Conservation (phyloP, 1,140 invertebrate genomes). For the Eciton burchellii region DNA sequence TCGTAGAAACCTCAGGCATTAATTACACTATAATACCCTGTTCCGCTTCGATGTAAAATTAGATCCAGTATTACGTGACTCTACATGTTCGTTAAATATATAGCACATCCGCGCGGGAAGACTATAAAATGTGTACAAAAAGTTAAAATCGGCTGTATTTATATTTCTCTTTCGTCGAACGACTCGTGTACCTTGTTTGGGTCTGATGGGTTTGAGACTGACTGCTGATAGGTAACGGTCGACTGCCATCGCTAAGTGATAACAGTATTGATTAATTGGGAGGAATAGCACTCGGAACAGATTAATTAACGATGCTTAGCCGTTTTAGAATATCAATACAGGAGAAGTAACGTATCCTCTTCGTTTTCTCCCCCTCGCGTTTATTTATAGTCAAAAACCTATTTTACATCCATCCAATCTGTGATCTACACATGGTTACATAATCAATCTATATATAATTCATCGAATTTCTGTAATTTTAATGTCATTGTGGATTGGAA, state of each 20-base stretch:
- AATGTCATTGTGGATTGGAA: too few species aligned
- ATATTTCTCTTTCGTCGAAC: neutral
- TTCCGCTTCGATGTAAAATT: conserved; percentile 9
- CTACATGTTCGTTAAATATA: conserved; percentile 3
- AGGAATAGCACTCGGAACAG: neutral
- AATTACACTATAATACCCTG: neutral
- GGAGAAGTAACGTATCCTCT: neutral
- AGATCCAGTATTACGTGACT: neutral
- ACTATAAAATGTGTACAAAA: neutral
- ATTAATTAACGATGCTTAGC: neutral
- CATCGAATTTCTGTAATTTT: too few species aligned
- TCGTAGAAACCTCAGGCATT: neutral
- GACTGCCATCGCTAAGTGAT: neutral
- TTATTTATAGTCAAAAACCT: too few species aligned
- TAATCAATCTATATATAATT: too few species aligned
- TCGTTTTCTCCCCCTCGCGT: too few species aligned
- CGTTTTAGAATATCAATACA: neutral
- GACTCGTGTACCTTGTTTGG: neutral
- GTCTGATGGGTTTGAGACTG: too few species aligned
- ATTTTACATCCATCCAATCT: too few species aligned
- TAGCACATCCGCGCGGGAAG: neutral
- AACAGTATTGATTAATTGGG: neutral
- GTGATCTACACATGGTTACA: too few species aligned
- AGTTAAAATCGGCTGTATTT: neutral
- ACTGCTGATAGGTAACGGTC: neutral